Percentiles rank a stretch among this genome's conserved stretches.
phyloP scores from a whole-genome alignment of 2,113 vertebrate genomes.

The Pomatostomus ruficeps region DNA sequence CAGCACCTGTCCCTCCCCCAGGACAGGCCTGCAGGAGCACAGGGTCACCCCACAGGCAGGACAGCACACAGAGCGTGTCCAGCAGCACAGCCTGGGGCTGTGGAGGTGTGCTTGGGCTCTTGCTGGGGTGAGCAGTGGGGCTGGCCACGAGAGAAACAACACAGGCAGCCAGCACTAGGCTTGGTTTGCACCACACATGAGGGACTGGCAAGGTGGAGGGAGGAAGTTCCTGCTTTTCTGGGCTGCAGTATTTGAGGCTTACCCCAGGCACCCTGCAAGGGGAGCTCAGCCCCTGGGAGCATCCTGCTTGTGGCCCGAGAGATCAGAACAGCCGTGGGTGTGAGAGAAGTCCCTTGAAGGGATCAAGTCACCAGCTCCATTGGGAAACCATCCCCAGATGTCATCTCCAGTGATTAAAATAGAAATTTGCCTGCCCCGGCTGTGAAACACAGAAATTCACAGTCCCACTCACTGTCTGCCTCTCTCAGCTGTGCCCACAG shows the following conservation, averaged over 20 bases:
- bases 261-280: not conserved
- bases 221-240: not conserved
- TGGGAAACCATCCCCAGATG: not conserved
- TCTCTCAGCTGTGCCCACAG: accelerated
- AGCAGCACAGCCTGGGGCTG: not conserved
- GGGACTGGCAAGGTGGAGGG: accelerated
- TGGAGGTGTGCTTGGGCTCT: accelerated
- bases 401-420: not conserved
- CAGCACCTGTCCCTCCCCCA: not conserved
- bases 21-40: not conserved
- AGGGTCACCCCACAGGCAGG: not conserved
- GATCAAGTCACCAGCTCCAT: not conserved
- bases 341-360: not conserved
- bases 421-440: not conserved
- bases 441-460: not conserved
- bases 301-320: not conserved
- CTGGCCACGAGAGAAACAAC: not conserved
- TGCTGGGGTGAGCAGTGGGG: not conserved
- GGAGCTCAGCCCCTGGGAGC: not conserved
- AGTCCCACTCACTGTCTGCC: accelerated
- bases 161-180: not conserved
- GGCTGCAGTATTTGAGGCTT: not conserved
- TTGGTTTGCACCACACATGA: accelerated
- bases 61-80: accelerated
- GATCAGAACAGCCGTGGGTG: accelerated